A percentile compares a stretch with the other conserved stretches of the same genome.
Evolutionary conservation across 2,113 vertebrate genomes (phyloP).

Genomic region (Patagioenas fasciata): DNA sequence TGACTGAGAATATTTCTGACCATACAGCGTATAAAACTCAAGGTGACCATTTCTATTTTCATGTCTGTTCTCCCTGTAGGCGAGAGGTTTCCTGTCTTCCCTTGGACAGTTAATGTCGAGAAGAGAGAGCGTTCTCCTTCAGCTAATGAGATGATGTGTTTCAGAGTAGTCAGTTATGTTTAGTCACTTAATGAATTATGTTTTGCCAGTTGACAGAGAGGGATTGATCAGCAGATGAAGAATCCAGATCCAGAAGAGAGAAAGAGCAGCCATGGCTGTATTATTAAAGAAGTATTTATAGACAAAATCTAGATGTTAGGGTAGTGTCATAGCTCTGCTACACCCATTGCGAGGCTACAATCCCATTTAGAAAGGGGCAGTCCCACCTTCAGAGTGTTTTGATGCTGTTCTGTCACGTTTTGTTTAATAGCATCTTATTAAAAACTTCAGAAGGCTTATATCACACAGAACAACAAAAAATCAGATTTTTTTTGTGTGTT

Average conservation of each 20-base stretch:
- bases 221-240: background rate
- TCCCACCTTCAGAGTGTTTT: background rate
- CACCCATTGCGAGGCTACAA: background rate
- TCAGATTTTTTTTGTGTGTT: background rate
- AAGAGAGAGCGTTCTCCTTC: background rate
- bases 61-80: background rate
- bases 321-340: background rate
- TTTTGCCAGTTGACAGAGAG: constrained; percentile 10
- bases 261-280: background rate
- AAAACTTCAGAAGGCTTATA: background rate
- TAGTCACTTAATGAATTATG: constrained; percentile 16
- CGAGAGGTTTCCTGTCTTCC: background rate
- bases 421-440: background rate
- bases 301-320: background rate
- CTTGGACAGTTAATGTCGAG: background rate
- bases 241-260: background rate
- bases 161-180: constrained; percentile 15
- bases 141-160: background rate
- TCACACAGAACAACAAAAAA: background rate
- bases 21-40: background rate
- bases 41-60: background rate
- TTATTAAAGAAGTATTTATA: background rate
- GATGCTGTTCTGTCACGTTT: background rate
- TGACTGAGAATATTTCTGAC: background rate
- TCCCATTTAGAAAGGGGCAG: background rate